These are phyloP conservation scores for Decapterus maruadsi DNA, from an alignment of 2,797 vertebrate species.

Conservation along the genomic window DNA sequence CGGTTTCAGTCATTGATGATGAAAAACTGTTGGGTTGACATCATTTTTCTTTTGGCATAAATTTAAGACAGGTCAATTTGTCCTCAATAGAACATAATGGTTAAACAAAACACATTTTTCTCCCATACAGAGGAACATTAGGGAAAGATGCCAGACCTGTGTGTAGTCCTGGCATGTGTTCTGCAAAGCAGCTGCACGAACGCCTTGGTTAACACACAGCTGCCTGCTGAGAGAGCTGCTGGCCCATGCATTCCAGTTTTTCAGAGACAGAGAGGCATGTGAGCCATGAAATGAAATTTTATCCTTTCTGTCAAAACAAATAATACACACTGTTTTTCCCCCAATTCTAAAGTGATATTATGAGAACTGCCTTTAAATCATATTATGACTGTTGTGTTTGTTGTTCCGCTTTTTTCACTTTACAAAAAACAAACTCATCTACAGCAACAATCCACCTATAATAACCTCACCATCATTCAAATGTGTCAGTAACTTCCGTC, in stretches of 20 bases:
- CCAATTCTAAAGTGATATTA: background rate
- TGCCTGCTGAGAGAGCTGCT: conserved; percentile 37
- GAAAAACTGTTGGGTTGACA: background rate
- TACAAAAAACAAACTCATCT: too few species aligned
- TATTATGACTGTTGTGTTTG: too few species aligned
- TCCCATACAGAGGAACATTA: background rate
- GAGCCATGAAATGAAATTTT: conserved; percentile 21
- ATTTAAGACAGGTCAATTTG: too few species aligned
- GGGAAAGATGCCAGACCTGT: background rate
- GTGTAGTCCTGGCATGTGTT: conserved; percentile 40
- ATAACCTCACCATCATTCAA: too few species aligned
- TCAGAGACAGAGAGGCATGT: conserved; percentile 16
- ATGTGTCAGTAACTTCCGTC: too few species aligned
- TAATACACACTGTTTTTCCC: background rate
- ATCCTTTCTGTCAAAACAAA: conserved; percentile 18
- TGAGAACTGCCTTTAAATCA: background rate
- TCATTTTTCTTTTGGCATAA: background rate
- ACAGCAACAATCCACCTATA: too few species aligned
- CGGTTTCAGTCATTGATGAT: background rate
- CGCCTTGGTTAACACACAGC: conserved; percentile 60
- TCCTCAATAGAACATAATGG: background rate
- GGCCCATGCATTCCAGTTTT: conserved; percentile 39
- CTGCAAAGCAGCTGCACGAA: conserved; percentile 65
- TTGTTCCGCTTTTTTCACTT: background rate
- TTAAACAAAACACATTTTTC: background rate